Evolutionary conservation across 2,888 invertebrate species (phyloP), one percentile per base, ranked within the genome.

Genomic region (Ptycholaimellus sp.): DNA sequence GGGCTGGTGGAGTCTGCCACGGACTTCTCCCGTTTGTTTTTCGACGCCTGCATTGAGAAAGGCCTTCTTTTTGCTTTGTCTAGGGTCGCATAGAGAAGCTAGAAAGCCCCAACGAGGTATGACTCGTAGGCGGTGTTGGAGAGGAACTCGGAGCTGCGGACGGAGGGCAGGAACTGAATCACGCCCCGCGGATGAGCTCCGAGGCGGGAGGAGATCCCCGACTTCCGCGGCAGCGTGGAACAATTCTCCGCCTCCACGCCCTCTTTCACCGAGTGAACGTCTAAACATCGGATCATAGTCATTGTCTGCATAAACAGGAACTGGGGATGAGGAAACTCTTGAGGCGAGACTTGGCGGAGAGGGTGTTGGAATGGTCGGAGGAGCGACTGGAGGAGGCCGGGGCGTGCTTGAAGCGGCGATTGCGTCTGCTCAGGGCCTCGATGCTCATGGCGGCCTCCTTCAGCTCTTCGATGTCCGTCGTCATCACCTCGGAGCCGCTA

Each of bases 111-210:
- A n/a, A n/a, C n/a, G n/a, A n/a, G 17, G 31, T 30, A 36, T 9
- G 19, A 19, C 17, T 31, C 37, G 32, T 37, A 37, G 14, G 22
- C 31, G 21, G 32, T 14, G 20, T 16, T 37, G 17, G 34, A 19
- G 7, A 34, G 16, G 23, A 22, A 22, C 13, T 34, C 22, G n/a
- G 34, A 34, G 34, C 34, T 11, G 25, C 25, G 25, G 30, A 51
- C 47, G 7, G 48, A 47, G 9, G 52, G 52, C 31, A 53, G 42
- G 40, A 52, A 53, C 41, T 53, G 53, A 52, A 53, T 53, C 21
- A 53, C 53, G 1, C 53, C 53, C 4, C 52, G 37, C 7, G 52
- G 52, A 40, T 52, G 51, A 23, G 50, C 48, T 14, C 46, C 43
- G 6, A 41, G 30, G 18, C 42, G 39, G 7, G 46, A 50, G 1